phyloP scores from a whole-genome alignment of 2,888 invertebrate genomes.

The Phortica okadai region DNA sequence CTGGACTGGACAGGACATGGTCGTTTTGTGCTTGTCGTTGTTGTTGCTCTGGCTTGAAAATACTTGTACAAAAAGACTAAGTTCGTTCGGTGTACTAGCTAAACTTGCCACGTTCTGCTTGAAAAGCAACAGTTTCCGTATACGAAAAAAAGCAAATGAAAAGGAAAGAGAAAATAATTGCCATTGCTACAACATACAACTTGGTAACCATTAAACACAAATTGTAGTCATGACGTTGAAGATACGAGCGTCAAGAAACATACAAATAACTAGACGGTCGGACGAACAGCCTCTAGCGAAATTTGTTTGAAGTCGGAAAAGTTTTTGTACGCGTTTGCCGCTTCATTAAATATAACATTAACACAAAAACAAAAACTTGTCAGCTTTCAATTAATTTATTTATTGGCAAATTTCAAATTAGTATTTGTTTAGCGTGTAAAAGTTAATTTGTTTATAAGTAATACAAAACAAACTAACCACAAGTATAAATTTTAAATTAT shows the following conservation, averaged over 20 bases:
- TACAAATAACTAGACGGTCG: background rate
- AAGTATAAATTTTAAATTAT: background rate
- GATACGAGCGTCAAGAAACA: too few species aligned
- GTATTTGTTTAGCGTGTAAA: background rate
- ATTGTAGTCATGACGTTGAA: background rate
- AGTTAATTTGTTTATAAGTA: background rate
- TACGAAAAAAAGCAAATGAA: background rate
- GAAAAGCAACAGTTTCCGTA: conserved; percentile 16
- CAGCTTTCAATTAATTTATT: background rate
- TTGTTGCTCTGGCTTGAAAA: too few species aligned
- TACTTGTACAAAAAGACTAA: too few species aligned
- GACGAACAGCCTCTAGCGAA: background rate
- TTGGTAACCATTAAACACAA: background rate
- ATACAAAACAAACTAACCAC: background rate
- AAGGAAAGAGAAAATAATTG: background rate
- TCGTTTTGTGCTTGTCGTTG: too few species aligned
- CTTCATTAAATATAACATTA: background rate
- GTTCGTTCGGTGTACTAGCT: background rate
- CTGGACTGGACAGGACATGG: background rate
- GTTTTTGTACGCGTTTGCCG: background rate
- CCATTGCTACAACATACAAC: background rate
- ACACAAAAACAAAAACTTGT: background rate
- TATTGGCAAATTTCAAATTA: background rate
- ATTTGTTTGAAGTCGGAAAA: background rate
- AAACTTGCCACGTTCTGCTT: too few species aligned